Evolutionary conservation across 1,140 invertebrate species (phyloP), one percentile per base, ranked within the genome.

Genomic region (Sesamia nonagrioides): DNA sequence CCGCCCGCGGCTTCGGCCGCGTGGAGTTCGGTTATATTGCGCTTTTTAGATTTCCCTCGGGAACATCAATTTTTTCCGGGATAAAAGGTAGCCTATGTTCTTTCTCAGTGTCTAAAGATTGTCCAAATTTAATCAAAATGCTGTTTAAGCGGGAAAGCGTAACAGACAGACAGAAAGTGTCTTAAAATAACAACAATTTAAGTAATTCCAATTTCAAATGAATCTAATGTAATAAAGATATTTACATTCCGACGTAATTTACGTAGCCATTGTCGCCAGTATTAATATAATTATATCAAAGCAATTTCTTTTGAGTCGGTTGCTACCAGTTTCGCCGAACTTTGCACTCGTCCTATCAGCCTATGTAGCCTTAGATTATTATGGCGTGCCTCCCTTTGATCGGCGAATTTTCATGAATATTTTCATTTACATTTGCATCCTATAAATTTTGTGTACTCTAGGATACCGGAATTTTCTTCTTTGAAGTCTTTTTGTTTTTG

Each of bases 391-490:
- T 40, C 18, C 73, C 77, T 72, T 71, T 72, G 77, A 78, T 73
- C 77, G 21, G 21, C 35, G 68, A 63, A 78, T 72, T 78, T 78
- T 61, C 77, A 78, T 78, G 77, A 78, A 78, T 78, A 72, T 78
- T 72, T 72, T 72, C 56, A 78, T 61, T 63, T 63, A 72, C 56
- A 78, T 78, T 78, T 78, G 77, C 77, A 78, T 78, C 60, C 61
- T 52, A 77, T 77, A 77, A 77, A 33, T 21, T 48, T 56, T 77
- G 48, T 77, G 68, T 77, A 77, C 21, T n/a, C 48, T 42, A 13
- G 45, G 15, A 54, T 68, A 11, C 74, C 68, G 74, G 74, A 77
- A 68, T 52, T 27, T 73, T 60, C n/a, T 42, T 37, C 61, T 66
- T 68, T 76, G 74, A 68, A 54, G 42, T 50, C 11, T 18, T 69